Evolutionary conservation across 1,140 invertebrate species (phyloP), one percentile per base, ranked within the genome.

Genomic region (Metaphire vulgaris): DNA sequence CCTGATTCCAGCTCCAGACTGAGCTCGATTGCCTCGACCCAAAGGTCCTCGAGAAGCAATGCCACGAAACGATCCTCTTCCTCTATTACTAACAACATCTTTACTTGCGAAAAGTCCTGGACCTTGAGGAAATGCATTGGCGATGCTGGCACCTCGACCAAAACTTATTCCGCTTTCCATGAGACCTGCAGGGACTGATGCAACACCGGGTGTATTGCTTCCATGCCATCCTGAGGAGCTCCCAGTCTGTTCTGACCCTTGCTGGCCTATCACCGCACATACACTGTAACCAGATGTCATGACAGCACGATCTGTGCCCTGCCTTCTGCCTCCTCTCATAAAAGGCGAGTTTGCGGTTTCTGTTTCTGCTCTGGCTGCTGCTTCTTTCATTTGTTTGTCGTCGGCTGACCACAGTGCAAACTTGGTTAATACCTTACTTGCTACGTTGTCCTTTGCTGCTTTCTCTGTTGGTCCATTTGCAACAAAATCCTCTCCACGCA

Each of bases 181-280:
- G n/a, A n/a, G n/a, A n/a, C n/a, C 41, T 56, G 41, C 41, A 56
- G 6, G 41, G 41, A 56, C 6, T 56, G 6, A 6, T 56, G 6
- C 21, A 76, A 89, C 89, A 88, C 90, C 89, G 76, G 89, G 90
- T 83, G 90, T 92, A 30, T 90, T 83, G 21, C 82, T 86, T 1
- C 81, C 85, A 82, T 92, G 92, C 0, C 85, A 85, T 31, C 87
- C 80, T 83, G 91, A 89, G 21, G 85, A 80, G 83, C 31, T 83
- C 64, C 1, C 79, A 74, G 12, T 81, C 83, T 26, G 83, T 69
- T n/a, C 80, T 72, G 56, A 83, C 81, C 76, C 30, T 80, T 68
- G 12, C 74, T 69, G 2, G 78, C 76, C n/a, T 21, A 29, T 41
- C 79, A 79, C 1, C 75, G 79, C 0, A 70, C 65, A 1, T 29